A percentile compares a stretch with the other conserved stretches of the same genome.
Evolutionary conservation across 2,888 invertebrate genomes (phyloP).

Genomic region (Tetropium fuscum): DNA sequence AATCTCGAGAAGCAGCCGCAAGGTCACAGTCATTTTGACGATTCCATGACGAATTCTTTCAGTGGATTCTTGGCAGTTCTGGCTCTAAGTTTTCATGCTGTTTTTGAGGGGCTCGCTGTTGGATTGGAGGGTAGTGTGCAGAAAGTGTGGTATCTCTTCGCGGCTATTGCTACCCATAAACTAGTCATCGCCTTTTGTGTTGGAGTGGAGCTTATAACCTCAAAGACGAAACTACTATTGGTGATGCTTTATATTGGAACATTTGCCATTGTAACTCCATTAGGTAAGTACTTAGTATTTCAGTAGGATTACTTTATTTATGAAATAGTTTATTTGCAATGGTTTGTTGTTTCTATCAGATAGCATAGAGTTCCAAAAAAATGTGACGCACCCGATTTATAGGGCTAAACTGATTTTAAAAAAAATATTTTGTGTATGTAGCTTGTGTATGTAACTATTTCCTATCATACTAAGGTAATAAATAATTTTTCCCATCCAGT

Average conservation of each 20-base stretch:
- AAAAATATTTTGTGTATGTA: too few species aligned
- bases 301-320: not conserved
- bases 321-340: not conserved
- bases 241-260: slow-evolving; percentile 71
- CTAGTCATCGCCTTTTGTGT: slow-evolving; percentile 76
- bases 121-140: slow-evolving; percentile 71
- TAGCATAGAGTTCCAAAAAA: too few species aligned
- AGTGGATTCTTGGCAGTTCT: slow-evolving; percentile 74
- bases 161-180: slow-evolving; percentile 77
- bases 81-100: slow-evolving; percentile 76
- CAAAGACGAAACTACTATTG: slow-evolving; percentile 65
- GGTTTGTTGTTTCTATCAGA: not conserved
- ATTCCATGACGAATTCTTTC: slow-evolving; percentile 67
- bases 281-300: slow-evolving; percentile 60
- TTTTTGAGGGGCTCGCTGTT: slow-evolving; percentile 77
- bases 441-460: too few species aligned
- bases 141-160: slow-evolving; percentile 73
- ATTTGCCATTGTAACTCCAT: slow-evolving; percentile 76
- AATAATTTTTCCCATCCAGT: too few species aligned
- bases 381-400: too few species aligned
- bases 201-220: slow-evolving; percentile 73
- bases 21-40: slow-evolving; percentile 45
- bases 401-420: too few species aligned
- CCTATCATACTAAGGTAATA: too few species aligned
- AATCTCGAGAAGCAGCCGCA: slow-evolving; percentile 46